phyloP scores from a whole-genome alignment of 2,888 invertebrate genomes.

The Bellardia bayeri region DNA sequence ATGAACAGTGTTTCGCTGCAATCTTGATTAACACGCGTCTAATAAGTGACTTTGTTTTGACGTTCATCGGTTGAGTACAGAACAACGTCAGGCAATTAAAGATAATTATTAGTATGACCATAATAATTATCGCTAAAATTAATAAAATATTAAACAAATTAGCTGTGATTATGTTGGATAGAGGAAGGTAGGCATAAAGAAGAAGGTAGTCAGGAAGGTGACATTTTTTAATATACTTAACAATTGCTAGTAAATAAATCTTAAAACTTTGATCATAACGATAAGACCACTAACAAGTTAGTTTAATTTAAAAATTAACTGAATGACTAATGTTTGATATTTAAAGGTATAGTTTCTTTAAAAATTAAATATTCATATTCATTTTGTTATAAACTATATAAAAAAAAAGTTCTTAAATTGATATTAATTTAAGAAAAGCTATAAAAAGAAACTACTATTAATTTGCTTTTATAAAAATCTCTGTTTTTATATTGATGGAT shows the following conservation, averaged over 20 bases:
- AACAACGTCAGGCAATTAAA: not conserved
- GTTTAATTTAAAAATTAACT: not conserved
- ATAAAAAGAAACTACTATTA: no score
- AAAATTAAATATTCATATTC: not conserved
- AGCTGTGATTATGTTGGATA: not conserved
- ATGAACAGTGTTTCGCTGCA: not conserved
- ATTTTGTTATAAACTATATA: no score
- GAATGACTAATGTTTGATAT: not conserved
- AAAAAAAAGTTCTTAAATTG: no score
- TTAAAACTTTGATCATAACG: not conserved
- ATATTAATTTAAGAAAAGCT: no score
- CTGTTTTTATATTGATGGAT: no score
- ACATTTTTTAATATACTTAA: not conserved
- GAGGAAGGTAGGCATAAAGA: no score
- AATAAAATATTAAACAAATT: not conserved
- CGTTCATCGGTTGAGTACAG: not conserved
- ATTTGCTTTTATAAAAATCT: no score
- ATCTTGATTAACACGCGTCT: constrained; percentile 45
- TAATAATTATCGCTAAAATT: constrained; percentile 1
- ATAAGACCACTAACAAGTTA: not conserved
- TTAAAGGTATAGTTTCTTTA: not conserved
- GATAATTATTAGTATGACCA: not conserved
- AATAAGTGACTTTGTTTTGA: constrained; percentile 42
- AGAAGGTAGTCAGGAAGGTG: no score
- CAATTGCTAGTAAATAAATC: not conserved